These are phyloP conservation scores for Drosophila paramelanica DNA, from an alignment of 2,888 invertebrate species.

Conservation along the genomic window DNA sequence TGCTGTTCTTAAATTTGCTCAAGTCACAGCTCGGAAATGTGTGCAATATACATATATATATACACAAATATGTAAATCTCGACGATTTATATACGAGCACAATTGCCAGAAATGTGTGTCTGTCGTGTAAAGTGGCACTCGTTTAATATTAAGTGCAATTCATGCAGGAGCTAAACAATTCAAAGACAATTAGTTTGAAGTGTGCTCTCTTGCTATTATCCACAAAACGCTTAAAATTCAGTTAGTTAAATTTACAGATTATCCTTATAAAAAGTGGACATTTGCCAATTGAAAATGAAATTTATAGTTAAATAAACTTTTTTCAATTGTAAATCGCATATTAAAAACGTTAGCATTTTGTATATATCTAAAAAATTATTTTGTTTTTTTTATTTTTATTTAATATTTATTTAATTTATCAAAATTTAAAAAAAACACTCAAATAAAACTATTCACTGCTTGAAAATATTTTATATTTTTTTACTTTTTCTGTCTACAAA, in stretches of 20 bases:
- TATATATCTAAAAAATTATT: no score
- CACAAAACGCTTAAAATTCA: not conserved
- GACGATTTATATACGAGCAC: constrained; percentile 6
- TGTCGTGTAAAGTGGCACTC: constrained; percentile 39
- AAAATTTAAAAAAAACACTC: no score
- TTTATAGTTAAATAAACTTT: no score
- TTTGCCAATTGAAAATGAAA: no score
- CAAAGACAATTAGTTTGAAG: not conserved
- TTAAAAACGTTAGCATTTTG: not conserved
- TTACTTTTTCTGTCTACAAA: no score
- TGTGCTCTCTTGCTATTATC: not conserved
- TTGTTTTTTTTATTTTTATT: no score
- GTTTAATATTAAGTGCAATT: constrained; percentile 25
- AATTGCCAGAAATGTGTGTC: constrained; percentile 32
- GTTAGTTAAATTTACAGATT: not conserved
- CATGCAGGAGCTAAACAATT: constrained; percentile 5
- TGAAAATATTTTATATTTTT: no score
- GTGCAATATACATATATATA: not conserved
- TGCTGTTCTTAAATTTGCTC: constrained; percentile 11
- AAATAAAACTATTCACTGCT: no score
- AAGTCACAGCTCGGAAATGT: constrained; percentile 13
- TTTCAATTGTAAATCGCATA: no score
- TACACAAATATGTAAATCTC: not conserved
- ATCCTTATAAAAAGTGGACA: no score
- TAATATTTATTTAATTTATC: no score